A percentile compares a stretch with the other conserved stretches of the same genome.
phyloP scores from a whole-genome alignment of 2,113 vertebrate genomes.

The Bubo blakistoni region DNA sequence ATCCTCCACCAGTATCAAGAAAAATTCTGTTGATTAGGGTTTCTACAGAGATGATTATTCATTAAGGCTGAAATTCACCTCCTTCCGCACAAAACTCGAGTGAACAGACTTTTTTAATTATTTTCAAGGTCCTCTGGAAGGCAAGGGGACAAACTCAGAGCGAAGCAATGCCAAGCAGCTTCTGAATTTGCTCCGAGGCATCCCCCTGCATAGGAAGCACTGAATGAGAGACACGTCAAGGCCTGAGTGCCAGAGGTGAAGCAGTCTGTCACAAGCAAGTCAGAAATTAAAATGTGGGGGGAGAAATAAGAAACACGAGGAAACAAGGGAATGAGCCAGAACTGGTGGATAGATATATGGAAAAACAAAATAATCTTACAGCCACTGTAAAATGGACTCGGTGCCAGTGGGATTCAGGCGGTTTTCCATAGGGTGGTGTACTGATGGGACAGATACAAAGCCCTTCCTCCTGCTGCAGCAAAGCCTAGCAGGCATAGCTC shows the following conservation, averaged over 20 bases:
- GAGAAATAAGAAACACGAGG: not conserved
- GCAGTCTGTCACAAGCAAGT: not conserved
- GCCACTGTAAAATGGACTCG: not conserved
- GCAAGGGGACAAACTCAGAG: not conserved
- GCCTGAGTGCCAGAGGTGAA: not conserved
- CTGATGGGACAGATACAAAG: not conserved
- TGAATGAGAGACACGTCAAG: not conserved
- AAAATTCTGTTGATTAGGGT: conserved; percentile 37
- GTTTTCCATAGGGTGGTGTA: not conserved
- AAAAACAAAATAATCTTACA: not conserved
- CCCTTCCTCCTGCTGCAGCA: not conserved
- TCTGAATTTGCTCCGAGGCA: not conserved
- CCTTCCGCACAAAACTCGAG: not conserved
- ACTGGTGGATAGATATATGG: accelerated
- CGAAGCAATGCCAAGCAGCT: not conserved
- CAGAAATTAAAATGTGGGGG: not conserved
- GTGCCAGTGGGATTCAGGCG: not conserved
- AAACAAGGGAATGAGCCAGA: not conserved
- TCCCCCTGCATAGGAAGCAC: not conserved
- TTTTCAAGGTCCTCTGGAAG: conserved; percentile 7
- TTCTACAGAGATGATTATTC: conserved; percentile 5
- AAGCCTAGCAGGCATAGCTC: not conserved
- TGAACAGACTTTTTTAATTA: conserved; percentile 11
- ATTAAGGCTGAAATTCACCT: conserved; percentile 7
- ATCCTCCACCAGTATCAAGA: not conserved